Conservation (phyloP, 2,797 vertebrate genomes). For the Sparus aurata region DNA sequence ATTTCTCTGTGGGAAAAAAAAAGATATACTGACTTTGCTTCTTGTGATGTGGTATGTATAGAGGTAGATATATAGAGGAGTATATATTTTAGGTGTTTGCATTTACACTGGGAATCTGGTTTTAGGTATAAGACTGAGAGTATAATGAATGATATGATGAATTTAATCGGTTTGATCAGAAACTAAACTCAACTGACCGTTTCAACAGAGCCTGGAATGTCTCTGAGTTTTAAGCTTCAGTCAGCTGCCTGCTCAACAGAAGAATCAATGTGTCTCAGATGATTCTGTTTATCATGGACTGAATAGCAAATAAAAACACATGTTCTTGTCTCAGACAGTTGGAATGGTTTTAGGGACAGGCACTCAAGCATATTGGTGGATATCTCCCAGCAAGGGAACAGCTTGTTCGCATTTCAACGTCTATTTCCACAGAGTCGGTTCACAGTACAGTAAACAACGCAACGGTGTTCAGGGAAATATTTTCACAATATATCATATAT, state of each 20-base stretch:
- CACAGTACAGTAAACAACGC: not conserved
- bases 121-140: not conserved
- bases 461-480: too few relatives aligned
- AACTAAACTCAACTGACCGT: not conserved
- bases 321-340: conserved; percentile 1
- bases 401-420: not conserved
- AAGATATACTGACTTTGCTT: not conserved
- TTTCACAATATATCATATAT: too few relatives aligned
- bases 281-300: conserved; percentile 12
- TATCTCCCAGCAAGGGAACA: not conserved
- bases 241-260: conserved; percentile 12
- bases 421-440: conserved; percentile 6
- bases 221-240: not conserved
- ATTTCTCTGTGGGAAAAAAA: not conserved
- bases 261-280: conserved; percentile 14
- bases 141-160: not conserved
- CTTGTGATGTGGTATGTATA: too few relatives aligned
- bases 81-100: not conserved
- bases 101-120: not conserved
- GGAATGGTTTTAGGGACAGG: not conserved
- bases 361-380: not conserved
- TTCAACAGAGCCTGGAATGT: not conserved
- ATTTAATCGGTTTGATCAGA: too few relatives aligned
- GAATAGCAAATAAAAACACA: not conserved
- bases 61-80: too few relatives aligned